Evolutionary conservation across 2,113 vertebrate genomes (phyloP).

Genomic region (Pachyramphus minor): DNA sequence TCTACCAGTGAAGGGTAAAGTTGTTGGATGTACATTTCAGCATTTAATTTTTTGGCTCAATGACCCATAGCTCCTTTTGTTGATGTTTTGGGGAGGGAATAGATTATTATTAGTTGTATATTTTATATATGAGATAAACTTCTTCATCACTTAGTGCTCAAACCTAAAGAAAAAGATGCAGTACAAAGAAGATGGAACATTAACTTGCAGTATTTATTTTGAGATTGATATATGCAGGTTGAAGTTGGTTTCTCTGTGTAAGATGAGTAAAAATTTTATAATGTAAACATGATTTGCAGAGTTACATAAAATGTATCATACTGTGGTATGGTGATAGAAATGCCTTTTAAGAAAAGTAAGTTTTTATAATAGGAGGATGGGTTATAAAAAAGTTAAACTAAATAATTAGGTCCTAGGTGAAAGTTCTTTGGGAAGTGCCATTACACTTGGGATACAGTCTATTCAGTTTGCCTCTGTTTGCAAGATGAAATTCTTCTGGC

Average conservation of each 20-base stretch:
- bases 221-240: background rate
- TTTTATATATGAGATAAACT: background rate
- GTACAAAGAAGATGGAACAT: background rate
- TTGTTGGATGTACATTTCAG: background rate
- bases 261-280: background rate
- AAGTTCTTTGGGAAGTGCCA: background rate
- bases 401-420: background rate
- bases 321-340: background rate
- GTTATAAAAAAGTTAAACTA: background rate
- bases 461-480: background rate
- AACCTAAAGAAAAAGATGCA: background rate
- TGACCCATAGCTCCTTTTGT: constrained; percentile 33
- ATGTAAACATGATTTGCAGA: background rate
- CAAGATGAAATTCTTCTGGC: background rate
- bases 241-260: background rate
- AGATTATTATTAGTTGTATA: background rate
- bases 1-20: background rate
- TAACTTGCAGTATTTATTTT: constrained; percentile 2
- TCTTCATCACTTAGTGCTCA: background rate
- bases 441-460: background rate
- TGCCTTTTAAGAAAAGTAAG: background rate
- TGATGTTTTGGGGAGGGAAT: constrained; percentile 10
- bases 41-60: constrained; percentile 62
- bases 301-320: background rate
- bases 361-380: background rate